These are phyloP conservation scores for Antennarius maculatus DNA, from an alignment of 2,797 vertebrate genomes.

Conservation along the genomic window DNA sequence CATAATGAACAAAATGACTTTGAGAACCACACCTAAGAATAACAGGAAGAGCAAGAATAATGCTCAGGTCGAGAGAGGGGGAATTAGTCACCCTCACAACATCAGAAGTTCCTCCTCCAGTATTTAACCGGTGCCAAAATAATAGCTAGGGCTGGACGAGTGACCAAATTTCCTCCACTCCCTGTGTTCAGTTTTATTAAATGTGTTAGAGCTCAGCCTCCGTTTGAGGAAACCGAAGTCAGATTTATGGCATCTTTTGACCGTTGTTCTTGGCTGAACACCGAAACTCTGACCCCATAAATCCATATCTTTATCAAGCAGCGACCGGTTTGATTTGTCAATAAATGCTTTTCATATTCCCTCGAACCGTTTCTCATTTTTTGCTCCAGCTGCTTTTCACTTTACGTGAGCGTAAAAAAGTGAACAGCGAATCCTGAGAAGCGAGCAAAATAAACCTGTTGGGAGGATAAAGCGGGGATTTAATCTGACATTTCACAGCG, in stretches of 20 bases:
- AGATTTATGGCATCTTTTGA: constrained; percentile 29
- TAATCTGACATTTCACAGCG: constrained; percentile 55
- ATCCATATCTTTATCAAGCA: constrained; percentile 13
- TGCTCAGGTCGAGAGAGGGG: constrained; percentile 15
- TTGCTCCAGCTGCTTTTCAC: constrained; percentile 19
- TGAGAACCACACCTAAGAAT: constrained; percentile 40
- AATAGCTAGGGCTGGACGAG: no score
- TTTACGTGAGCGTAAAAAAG: constrained; percentile 10
- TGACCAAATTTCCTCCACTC: no score
- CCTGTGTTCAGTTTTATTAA: no score
- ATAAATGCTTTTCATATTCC: constrained; percentile 9
- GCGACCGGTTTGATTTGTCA: constrained; percentile 10
- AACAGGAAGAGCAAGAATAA: constrained; percentile 64
- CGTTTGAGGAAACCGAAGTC: background rate
- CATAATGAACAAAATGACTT: constrained; percentile 41
- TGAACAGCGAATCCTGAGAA: constrained; percentile 8
- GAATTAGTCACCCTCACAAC: no score
- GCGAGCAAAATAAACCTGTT: constrained; percentile 21
- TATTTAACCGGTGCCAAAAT: no score
- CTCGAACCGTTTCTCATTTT: background rate
- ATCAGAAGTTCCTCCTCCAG: no score
- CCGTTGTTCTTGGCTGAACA: background rate
- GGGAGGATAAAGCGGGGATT: constrained; percentile 42
- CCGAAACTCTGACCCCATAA: constrained; percentile 7
- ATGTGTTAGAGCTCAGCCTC: no score